Evolutionary conservation across 2,888 invertebrate genomes (phyloP).

Genomic region (Morpho achilles): DNA sequence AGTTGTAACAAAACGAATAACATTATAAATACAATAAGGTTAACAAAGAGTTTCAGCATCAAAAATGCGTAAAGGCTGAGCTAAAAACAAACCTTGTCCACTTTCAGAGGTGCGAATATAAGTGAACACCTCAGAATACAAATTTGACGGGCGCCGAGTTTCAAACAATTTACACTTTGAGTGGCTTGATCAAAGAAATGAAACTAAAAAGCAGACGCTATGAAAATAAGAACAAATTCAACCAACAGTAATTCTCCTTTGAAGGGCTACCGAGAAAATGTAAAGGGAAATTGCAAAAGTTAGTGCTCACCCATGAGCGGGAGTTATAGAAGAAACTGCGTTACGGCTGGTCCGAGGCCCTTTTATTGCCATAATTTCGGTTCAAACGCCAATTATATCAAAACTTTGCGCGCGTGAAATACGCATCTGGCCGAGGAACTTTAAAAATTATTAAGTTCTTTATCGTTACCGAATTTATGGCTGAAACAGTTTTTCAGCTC

Average conservation of each 20-base stretch:
- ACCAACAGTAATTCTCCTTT: slow-evolving; percentile 75
- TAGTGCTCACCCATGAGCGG: slow-evolving; percentile 67
- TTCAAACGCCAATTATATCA: slow-evolving; percentile 43
- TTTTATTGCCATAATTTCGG: slow-evolving; percentile 39
- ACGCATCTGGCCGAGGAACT: slow-evolving; percentile 25
- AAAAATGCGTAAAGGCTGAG: neutral
- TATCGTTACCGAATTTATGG: slow-evolving; percentile 27
- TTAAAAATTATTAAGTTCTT: slow-evolving; percentile 31
- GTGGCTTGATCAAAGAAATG: slow-evolving; percentile 73
- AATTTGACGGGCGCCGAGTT: slow-evolving; percentile 62
- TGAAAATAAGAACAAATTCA: slow-evolving; percentile 73
- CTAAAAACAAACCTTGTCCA: slow-evolving; percentile 8
- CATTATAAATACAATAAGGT: neutral
- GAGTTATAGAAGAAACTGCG: slow-evolving; percentile 54
- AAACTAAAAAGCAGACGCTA: slow-evolving; percentile 72
- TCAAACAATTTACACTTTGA: slow-evolving; percentile 72
- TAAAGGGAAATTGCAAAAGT: slow-evolving; percentile 74
- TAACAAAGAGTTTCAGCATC: neutral
- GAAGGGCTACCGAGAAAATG: slow-evolving; percentile 59
- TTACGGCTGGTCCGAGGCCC: slow-evolving; percentile 42
- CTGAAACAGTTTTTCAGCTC: neutral
- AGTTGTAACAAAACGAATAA: neutral
- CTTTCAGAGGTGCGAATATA: slow-evolving; percentile 59
- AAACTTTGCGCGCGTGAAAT: slow-evolving; percentile 33
- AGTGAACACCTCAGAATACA: slow-evolving; percentile 68